A percentile compares a stretch with the other conserved stretches of the same genome.
phyloP scores from a whole-genome alignment of 2,113 vertebrate genomes.

The Chaetodon trifascialis region DNA sequence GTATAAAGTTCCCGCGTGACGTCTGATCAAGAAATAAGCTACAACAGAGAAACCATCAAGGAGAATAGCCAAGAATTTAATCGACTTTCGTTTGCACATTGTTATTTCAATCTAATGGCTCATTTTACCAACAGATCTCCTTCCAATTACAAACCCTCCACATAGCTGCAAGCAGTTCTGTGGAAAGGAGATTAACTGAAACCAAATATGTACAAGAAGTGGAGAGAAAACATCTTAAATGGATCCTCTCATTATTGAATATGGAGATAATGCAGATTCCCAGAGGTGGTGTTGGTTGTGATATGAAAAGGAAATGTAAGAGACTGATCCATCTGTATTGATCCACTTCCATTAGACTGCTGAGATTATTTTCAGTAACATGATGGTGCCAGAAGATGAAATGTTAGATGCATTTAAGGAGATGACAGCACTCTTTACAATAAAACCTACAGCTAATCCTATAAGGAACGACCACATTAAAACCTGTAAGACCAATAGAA shows the following conservation, averaged over 20 bases:
- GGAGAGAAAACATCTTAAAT: conserved; percentile 36
- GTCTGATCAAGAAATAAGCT: conserved; percentile 27
- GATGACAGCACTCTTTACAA: conserved; percentile 49
- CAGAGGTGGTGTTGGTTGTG: conserved; percentile 70
- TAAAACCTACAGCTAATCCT: conserved; percentile 49
- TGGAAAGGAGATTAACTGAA: conserved; percentile 67
- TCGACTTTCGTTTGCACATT: conserved; percentile 46
- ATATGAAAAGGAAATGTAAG: conserved; percentile 77
- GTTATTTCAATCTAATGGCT: conserved; percentile 59
- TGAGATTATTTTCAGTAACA: conserved; percentile 75
- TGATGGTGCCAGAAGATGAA: conserved; percentile 57
- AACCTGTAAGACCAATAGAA: conserved; percentile 36
- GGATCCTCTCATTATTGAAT: conserved; percentile 64
- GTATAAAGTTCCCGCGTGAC: conserved; percentile 11
- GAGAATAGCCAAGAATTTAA: conserved; percentile 46
- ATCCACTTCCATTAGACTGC: conserved; percentile 74
- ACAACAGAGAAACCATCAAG: conserved; percentile 1
- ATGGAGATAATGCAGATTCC: conserved; percentile 61
- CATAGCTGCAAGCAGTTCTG: conserved; percentile 41
- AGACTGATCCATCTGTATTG: conserved; percentile 69
- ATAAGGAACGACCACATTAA: conserved; percentile 42
- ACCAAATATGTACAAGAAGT: conserved; percentile 59
- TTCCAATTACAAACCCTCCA: conserved; percentile 43
- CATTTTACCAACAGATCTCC: conserved; percentile 57
- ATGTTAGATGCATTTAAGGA: conserved; percentile 50